Base-by-base conservation (phyloP, 2,113 vertebrate genomes). In the Thryonomys swinderianus region DNA sequence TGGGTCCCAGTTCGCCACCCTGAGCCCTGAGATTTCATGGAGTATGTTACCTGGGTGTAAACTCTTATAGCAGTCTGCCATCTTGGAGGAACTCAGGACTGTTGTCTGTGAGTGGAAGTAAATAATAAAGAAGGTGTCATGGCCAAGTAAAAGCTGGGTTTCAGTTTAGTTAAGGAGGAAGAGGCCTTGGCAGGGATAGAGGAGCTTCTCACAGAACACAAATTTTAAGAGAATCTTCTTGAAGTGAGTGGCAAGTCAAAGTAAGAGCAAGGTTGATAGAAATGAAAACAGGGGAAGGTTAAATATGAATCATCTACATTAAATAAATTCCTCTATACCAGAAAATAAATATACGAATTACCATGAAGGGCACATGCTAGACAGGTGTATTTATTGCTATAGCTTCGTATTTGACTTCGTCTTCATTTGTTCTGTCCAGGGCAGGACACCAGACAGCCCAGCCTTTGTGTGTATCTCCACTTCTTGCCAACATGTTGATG, bases 401-500 rank as follows among this genome's bases (percentile, higher is more conserved):
- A 87, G 74, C 45, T 81, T 74, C 87, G 14, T 53, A 37, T 85
- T 88, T 91, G 86, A 62, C 96, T 96, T 91, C 78, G 2, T 93
- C 85, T 95, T 90, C 88, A 82, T 96, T 83, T 83, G 71, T 94
- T 53, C 92, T 62, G 40, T 84, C 37, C 67, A 18, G 69, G 55
- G 71, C 84, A 90, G 95, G 90, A 80, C 91, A 93, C 62, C 95
- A 93, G 95, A 96, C 96, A 95, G 95, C 94, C 94, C 89, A 57
- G 83, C 64, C 95, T 94, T 27, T 55, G 76, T 84, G 45, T 55
- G 1, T 53, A 57, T 86, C 67, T 69, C 90, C 7, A 6, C 51
- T 88, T 94, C 94, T 94, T 97, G 97, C 97, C 97, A 98, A 94
- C 87, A 94, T 82, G 62, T 69, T 98, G 96, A 97, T 92, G 96